A percentile compares a stretch with the other conserved stretches of the same genome.
These are phyloP conservation scores for Cepaea hortensis DNA, from an alignment of 2,888 invertebrate species.

Conservation along the genomic window DNA sequence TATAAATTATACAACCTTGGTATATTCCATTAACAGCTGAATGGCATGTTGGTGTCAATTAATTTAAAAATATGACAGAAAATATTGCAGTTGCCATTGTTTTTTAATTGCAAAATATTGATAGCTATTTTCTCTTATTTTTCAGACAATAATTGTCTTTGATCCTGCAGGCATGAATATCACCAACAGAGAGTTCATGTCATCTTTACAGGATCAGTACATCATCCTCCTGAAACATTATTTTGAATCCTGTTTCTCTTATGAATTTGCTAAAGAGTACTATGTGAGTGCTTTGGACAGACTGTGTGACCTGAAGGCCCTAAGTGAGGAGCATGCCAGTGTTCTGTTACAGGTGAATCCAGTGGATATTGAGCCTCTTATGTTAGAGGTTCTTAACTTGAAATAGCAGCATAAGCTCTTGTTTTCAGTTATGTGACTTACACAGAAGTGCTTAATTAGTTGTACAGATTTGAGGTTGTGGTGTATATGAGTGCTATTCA, in stretches of 20 bases:
- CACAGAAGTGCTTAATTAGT: no score
- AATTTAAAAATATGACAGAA: no score
- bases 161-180: conserved; percentile 88
- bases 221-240: conserved; percentile 74
- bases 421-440: neutral
- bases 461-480: no score
- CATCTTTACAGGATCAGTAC: conserved; percentile 78
- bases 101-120: no score
- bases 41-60: no score
- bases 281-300: conserved; percentile 59
- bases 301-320: conserved; percentile 87
- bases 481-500: no score
- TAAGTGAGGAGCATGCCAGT: conserved; percentile 93
- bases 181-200: conserved; percentile 61
- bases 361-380: conserved; percentile 90
- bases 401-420: conserved; percentile 55
- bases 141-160: conserved; percentile 93
- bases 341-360: conserved; percentile 95
- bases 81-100: no score
- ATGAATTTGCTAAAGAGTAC: conserved; percentile 62
- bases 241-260: conserved; percentile 72
- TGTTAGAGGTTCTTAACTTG: conserved; percentile 96
- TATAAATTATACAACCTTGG: no score
- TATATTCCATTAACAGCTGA: no score
- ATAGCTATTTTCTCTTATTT: conserved; percentile 78